phyloP scores from a whole-genome alignment of 2,888 invertebrate genomes.

The Amphipyra tragopoginis region DNA sequence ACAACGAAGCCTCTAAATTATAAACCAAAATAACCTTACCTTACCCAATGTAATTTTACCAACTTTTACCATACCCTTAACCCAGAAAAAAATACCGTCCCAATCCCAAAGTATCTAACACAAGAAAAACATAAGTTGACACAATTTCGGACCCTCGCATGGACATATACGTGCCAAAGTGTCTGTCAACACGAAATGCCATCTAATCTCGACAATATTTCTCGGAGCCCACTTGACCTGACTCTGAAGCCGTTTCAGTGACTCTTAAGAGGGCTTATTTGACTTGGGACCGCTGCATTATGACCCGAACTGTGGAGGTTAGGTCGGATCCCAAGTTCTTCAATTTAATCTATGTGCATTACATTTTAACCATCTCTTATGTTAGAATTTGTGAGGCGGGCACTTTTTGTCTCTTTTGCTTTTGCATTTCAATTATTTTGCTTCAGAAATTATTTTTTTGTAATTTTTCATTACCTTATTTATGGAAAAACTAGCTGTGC shows the following conservation, averaged over 20 bases:
- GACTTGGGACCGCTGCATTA: constrained; percentile 67
- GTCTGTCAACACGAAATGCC: constrained; percentile 59
- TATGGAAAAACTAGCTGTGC: too few species aligned
- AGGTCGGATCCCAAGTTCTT: constrained; percentile 22
- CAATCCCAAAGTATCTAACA: constrained; percentile 15
- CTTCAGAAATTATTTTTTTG: too few species aligned
- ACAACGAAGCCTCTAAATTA: too few species aligned
- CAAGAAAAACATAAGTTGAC: constrained; percentile 34
- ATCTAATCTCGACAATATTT: constrained; percentile 59
- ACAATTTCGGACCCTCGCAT: constrained; percentile 28
- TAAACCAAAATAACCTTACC: background rate
- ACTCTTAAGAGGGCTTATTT: constrained; percentile 66
- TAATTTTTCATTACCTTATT: too few species aligned
- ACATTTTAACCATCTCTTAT: constrained; percentile 8
- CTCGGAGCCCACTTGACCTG: constrained; percentile 63
- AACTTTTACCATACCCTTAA: constrained; percentile 2
- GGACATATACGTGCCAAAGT: constrained; percentile 52
- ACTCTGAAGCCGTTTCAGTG: constrained; percentile 58
- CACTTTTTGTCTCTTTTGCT: too few species aligned
- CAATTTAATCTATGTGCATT: constrained; percentile 50
- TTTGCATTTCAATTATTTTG: too few species aligned
- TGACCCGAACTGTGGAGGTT: constrained; percentile 48
- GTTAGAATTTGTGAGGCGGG: background rate
- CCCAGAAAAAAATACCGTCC: constrained; percentile 1
- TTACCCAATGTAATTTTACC: background rate